phyloP scores from a whole-genome alignment of 2,888 invertebrate species.

The Drosophila fungiperda region DNA sequence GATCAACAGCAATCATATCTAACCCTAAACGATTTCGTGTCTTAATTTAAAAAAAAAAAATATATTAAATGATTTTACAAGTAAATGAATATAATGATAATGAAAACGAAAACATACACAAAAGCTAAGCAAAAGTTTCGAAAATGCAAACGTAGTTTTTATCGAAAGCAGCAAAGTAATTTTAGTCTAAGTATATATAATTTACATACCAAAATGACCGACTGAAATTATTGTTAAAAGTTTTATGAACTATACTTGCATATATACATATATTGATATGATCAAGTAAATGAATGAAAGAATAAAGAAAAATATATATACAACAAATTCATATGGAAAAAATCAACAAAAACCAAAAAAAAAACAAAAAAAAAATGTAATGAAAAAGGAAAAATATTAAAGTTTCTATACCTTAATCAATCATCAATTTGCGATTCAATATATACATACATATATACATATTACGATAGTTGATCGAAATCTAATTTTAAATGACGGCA shows the following conservation, averaged over 20 bases:
- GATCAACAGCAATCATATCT: slow-evolving; percentile 74
- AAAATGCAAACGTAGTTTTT: slow-evolving; percentile 51
- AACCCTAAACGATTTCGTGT: slow-evolving; percentile 71
- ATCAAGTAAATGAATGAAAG: slow-evolving; percentile 71
- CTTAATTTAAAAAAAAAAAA: slow-evolving; percentile 66
- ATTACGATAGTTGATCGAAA: slow-evolving; percentile 65
- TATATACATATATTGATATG: slow-evolving; percentile 76
- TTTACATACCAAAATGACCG: slow-evolving; percentile 81
- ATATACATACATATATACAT: slow-evolving; percentile 61
- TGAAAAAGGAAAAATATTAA: slow-evolving; percentile 51
- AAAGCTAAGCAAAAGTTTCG: slow-evolving; percentile 40
- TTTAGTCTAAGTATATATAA: slow-evolving; percentile 74
- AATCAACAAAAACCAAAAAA: slow-evolving; percentile 13
- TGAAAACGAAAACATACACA: slow-evolving; percentile 28
- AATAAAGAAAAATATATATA: slow-evolving; percentile 66
- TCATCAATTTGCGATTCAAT: slow-evolving; percentile 73
- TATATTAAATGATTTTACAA: slow-evolving; percentile 65
- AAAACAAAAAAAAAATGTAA: neutral
- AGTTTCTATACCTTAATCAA: slow-evolving; percentile 73
- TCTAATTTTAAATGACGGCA: slow-evolving; percentile 50
- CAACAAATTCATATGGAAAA: slow-evolving; percentile 55
- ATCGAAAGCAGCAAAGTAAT: slow-evolving; percentile 53
- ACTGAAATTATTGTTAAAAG: slow-evolving; percentile 84
- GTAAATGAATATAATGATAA: slow-evolving; percentile 32
- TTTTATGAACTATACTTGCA: slow-evolving; percentile 80